Percentiles rank a stretch among this genome's conserved stretches.
Conservation (phyloP, 2,888 invertebrate genomes). For the Synergus gifuensis region DNA sequence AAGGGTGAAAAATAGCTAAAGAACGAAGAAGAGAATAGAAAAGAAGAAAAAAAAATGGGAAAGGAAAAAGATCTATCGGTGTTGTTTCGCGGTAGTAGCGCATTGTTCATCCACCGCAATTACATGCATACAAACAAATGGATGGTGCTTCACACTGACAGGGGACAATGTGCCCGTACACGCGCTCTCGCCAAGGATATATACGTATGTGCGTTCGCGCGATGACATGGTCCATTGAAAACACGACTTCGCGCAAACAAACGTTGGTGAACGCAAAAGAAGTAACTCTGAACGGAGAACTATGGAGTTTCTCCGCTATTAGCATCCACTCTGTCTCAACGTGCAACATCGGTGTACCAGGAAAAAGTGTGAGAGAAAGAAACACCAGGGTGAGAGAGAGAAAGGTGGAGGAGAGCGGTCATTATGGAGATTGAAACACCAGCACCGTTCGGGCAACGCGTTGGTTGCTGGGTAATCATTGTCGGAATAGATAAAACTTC, state of each 20-base stretch:
- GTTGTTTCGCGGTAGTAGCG: slow-evolving; percentile 50
- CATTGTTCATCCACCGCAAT: slow-evolving; percentile 58
- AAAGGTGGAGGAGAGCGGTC: slow-evolving; percentile 63
- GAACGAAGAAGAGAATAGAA: slow-evolving; percentile 41
- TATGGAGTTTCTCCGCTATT: slow-evolving; percentile 71
- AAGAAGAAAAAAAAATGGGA: slow-evolving; percentile 38
- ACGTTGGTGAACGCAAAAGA: slow-evolving; percentile 66
- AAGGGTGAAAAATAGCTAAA: slow-evolving; percentile 39
- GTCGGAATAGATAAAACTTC: slow-evolving; percentile 49
- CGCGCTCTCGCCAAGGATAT: slow-evolving; percentile 7
- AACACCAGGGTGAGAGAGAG: slow-evolving; percentile 45
- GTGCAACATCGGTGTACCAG: slow-evolving; percentile 48
- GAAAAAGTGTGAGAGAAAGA: slow-evolving; percentile 23
- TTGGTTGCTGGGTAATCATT: slow-evolving; percentile 57
- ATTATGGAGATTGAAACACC: slow-evolving; percentile 74
- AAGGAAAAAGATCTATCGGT: slow-evolving; percentile 33
- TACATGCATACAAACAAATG: slow-evolving; percentile 36
- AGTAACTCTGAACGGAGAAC: slow-evolving; percentile 64
- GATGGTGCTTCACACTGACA: background rate
- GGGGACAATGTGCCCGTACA: slow-evolving; percentile 27
- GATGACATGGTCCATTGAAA: slow-evolving; percentile 67
- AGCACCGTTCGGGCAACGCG: slow-evolving; percentile 64
- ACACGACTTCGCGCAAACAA: slow-evolving; percentile 62
- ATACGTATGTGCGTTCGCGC: slow-evolving; percentile 47
- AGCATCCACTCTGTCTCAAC: slow-evolving; percentile 67